Percentiles rank a stretch among this genome's conserved stretches.
These are phyloP conservation scores for Paguma larvata DNA, from an alignment of 2,797 vertebrate genomes.

Conservation along the genomic window DNA sequence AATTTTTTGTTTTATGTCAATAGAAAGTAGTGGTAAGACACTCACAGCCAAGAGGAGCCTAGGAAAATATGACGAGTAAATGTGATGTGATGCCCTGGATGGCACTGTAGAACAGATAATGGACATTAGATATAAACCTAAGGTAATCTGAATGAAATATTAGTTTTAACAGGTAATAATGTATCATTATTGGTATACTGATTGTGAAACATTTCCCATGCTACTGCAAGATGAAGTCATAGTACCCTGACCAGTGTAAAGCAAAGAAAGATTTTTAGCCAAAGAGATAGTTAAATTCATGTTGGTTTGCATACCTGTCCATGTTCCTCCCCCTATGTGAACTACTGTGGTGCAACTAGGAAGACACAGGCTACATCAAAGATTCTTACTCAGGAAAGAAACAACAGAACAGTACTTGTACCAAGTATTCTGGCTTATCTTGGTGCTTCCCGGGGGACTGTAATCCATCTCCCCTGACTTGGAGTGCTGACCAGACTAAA, in stretches of 20 bases:
- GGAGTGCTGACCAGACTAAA: background rate
- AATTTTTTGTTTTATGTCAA: background rate
- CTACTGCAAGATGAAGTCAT: background rate
- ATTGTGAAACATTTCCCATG: background rate
- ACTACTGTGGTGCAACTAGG: background rate
- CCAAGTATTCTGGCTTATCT: background rate
- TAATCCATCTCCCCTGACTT: background rate
- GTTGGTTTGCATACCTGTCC: background rate
- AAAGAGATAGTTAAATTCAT: background rate
- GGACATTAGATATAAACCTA: background rate
- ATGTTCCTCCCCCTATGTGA: background rate
- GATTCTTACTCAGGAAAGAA: background rate
- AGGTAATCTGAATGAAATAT: background rate
- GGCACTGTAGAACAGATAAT: background rate
- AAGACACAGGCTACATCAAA: background rate
- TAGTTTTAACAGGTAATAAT: background rate
- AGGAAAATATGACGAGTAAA: background rate
- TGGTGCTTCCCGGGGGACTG: background rate
- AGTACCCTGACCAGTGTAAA: background rate
- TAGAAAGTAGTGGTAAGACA: background rate
- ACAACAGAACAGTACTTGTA: background rate
- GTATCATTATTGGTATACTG: background rate
- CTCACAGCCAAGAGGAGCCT: background rate
- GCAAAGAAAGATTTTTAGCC: background rate
- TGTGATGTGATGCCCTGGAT: background rate